Percentiles rank a stretch among this genome's conserved stretches.
phyloP scores from a whole-genome alignment of 2,888 invertebrate species.

The Agrotis puta region DNA sequence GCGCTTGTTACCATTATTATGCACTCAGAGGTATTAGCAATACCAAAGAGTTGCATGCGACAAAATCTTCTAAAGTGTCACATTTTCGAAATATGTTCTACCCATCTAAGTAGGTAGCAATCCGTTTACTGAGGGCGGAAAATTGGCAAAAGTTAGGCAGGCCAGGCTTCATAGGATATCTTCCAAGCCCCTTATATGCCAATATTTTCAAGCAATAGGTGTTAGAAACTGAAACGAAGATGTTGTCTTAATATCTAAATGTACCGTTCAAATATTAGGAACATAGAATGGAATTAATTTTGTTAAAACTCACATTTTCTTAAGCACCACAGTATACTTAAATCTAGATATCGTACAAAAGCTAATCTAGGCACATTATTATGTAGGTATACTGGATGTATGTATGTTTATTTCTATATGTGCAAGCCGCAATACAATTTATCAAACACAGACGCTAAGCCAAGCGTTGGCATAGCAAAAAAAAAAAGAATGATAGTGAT shows the following conservation, averaged over 20 bases:
- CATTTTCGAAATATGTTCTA: too few species aligned
- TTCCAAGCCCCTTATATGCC: too few species aligned
- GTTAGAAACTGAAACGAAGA: slow-evolving; percentile 30
- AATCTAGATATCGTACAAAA: slow-evolving; percentile 50
- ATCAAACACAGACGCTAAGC: not conserved
- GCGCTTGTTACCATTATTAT: too few species aligned
- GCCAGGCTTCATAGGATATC: too few species aligned
- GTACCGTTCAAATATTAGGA: slow-evolving; percentile 56
- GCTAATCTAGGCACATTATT: slow-evolving; percentile 38
- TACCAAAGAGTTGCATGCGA: too few species aligned
- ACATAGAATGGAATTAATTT: slow-evolving; percentile 62
- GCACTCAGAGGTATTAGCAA: too few species aligned
- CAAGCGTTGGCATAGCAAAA: not conserved
- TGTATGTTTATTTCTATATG: slow-evolving; percentile 12
- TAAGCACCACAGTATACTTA: slow-evolving; percentile 63
- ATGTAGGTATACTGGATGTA: not conserved
- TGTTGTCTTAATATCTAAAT: slow-evolving; percentile 36
- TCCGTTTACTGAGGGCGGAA: too few species aligned
- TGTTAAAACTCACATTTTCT: slow-evolving; percentile 51
- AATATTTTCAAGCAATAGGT: not conserved
- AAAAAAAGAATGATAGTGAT: too few species aligned
- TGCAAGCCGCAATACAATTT: slow-evolving; percentile 20
- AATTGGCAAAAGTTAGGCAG: too few species aligned
- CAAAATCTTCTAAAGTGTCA: too few species aligned
- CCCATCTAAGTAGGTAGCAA: too few species aligned